These are phyloP conservation scores for Abramis brama DNA, from an alignment of 2,113 vertebrate species.

Conservation along the genomic window DNA sequence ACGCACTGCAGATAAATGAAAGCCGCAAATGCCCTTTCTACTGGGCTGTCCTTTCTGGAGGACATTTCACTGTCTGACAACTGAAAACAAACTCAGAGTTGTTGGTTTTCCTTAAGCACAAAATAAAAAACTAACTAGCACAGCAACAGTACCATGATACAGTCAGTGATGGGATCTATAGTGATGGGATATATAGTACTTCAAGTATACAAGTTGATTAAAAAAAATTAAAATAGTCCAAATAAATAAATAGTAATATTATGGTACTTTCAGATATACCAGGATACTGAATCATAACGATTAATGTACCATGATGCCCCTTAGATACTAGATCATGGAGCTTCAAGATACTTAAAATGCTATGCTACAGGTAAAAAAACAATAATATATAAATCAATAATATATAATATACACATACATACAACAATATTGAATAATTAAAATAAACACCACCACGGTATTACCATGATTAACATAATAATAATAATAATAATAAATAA, in stretches of 20 bases:
- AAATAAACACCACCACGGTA: too few relatives aligned
- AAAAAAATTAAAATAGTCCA: too few relatives aligned
- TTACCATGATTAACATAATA: too few relatives aligned
- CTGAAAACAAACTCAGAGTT: not conserved
- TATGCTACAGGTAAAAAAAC: not conserved
- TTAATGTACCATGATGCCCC: not conserved
- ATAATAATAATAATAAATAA: too few relatives aligned
- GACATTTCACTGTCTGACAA: conserved; percentile 6
- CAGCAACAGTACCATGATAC: not conserved
- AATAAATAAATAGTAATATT: not conserved
- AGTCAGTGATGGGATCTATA: not conserved
- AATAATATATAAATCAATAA: not conserved
- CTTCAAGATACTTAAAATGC: not conserved
- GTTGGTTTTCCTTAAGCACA: too few relatives aligned
- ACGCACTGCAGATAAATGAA: not conserved
- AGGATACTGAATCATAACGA: not conserved
- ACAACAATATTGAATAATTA: not conserved
- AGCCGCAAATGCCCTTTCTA: not conserved
- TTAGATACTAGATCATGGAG: not conserved
- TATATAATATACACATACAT: not conserved
- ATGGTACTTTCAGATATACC: not conserved
- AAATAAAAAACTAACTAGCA: not conserved
- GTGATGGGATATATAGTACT: not conserved
- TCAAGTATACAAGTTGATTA: not conserved
- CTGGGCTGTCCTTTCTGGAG: not conserved